Evolutionary conservation across 2,888 invertebrate species (phyloP).

Genomic region (Calliphora vomitoria): DNA sequence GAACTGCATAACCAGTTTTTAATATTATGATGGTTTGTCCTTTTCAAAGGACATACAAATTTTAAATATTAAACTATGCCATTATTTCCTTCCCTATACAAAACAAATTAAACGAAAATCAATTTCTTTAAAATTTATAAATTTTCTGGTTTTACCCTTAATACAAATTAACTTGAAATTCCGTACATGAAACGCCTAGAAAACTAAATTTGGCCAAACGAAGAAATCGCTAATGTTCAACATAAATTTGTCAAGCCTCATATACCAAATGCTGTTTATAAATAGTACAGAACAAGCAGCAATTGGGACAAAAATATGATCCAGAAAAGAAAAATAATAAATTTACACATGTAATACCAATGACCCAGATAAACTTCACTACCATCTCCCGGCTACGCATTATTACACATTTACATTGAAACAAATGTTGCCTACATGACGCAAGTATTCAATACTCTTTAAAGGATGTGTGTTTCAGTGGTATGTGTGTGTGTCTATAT

Average conservation of each 20-base stretch:
- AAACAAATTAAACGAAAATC: no score
- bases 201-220: not conserved
- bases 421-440: constrained; percentile 11
- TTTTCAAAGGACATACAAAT: no score
- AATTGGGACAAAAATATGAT: not conserved
- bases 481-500: not conserved
- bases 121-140: no score
- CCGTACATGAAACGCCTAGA: not conserved
- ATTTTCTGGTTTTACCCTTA: no score
- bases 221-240: not conserved
- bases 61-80: no score
- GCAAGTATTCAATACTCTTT: not conserved
- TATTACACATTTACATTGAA: constrained; percentile 12
- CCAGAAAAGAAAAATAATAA: constrained; percentile 12
- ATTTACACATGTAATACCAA: constrained; percentile 11
- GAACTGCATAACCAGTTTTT: no score
- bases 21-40: no score
- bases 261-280: not conserved
- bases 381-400: constrained; percentile 12
- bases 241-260: not conserved
- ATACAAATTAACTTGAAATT: not conserved
- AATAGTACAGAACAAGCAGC: not conserved
- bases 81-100: no score
- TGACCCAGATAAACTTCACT: constrained; percentile 38
- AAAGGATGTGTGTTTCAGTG: constrained; percentile 7